Evolutionary conservation across 2,888 invertebrate genomes (phyloP).

Genomic region (Tanypteryx hageni): DNA sequence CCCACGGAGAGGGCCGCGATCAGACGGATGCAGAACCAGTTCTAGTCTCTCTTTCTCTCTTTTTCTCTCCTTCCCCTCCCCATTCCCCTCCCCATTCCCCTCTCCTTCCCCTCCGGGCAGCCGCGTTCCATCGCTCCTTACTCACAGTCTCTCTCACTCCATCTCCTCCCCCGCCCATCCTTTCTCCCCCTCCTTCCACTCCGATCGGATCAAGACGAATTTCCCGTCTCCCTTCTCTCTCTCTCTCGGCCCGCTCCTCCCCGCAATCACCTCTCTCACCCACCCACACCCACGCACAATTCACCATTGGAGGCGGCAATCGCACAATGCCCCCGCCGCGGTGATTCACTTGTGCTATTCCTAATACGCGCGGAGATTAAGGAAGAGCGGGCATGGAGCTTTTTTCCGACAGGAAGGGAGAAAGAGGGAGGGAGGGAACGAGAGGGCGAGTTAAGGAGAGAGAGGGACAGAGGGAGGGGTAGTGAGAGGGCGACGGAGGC

Average conservation of each 20-base stretch:
- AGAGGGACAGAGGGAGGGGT: too few species aligned
- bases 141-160: not conserved
- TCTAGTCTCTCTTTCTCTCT: conserved; percentile 30
- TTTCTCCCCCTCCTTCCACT: conserved; percentile 27
- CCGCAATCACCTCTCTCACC: conserved; percentile 75
- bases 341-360: too few species aligned
- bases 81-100: not conserved
- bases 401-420: too few species aligned
- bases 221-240: too few species aligned
- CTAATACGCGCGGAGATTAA: too few species aligned
- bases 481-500: too few species aligned
- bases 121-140: conserved; percentile 67
- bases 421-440: too few species aligned
- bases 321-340: too few species aligned
- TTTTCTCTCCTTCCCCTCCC: not conserved
- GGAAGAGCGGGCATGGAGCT: too few species aligned
- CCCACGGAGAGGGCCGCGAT: not conserved
- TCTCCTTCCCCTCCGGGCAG: conserved; percentile 25
- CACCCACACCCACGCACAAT: conserved; percentile 74
- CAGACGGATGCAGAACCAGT: conserved; percentile 59
- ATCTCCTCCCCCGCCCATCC: not conserved
- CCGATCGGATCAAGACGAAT: conserved; percentile 67
- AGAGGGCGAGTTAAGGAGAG: too few species aligned
- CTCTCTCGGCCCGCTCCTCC: conserved; percentile 76
- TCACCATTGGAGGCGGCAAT: not conserved